Evolutionary conservation across 2,797 vertebrate genomes (phyloP).

Genomic region (Acanthopagrus latus): DNA sequence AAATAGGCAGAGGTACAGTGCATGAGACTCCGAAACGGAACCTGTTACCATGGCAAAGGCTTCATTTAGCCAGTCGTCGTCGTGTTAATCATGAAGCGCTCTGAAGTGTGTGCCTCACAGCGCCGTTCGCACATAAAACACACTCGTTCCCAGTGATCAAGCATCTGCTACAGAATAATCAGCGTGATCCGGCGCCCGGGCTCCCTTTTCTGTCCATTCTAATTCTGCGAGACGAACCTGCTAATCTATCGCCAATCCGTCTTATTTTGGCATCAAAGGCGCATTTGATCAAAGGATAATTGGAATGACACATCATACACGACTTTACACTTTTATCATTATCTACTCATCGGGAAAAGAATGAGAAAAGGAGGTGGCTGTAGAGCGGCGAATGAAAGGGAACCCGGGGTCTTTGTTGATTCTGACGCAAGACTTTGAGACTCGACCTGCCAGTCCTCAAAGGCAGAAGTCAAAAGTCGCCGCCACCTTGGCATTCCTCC

Average conservation of each 20-base stretch:
- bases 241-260: constrained; percentile 30
- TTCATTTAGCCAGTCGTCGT: constrained; percentile 44
- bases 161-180: constrained; percentile 33
- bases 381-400: constrained; percentile 35
- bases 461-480: constrained; percentile 36
- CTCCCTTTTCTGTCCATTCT: constrained; percentile 27
- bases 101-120: constrained; percentile 33
- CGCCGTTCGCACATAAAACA: constrained; percentile 33
- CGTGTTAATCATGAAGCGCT: constrained; percentile 47
- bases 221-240: constrained; percentile 17
- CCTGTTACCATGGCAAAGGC: constrained; percentile 67
- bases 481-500: constrained; percentile 23
- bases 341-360: constrained; percentile 46
- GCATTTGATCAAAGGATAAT: constrained; percentile 69
- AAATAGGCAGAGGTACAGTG: constrained; percentile 48
- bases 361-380: constrained; percentile 12
- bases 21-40: constrained; percentile 43
- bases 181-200: background rate
- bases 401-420: constrained; percentile 33
- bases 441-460: constrained; percentile 20
- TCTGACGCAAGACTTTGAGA: constrained; percentile 48
- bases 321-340: constrained; percentile 58
- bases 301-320: constrained; percentile 51
- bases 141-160: constrained; percentile 34
- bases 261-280: constrained; percentile 61